Base-by-base conservation (phyloP, 2,113 vertebrate genomes). In the Phalacrocorax pelagicus region DNA sequence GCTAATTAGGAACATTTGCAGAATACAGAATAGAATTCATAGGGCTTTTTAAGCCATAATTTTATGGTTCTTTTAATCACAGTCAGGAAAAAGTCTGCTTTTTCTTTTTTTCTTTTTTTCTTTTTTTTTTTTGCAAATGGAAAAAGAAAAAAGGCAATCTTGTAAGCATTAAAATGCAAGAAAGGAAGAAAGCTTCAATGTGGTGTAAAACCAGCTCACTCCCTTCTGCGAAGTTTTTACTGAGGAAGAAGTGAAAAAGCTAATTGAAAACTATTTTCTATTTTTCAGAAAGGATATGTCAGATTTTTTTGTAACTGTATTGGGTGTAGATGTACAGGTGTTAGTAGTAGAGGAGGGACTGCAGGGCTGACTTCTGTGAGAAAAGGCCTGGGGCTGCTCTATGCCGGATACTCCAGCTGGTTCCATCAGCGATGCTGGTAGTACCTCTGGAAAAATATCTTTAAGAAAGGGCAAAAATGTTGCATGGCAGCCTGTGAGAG, bases 1-100 rank as follows among this genome's bases (percentile, higher is more conserved):
- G 29, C 38, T 93, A 80, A 92, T 86, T 86, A 81, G 82, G 88
- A 86, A 88, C 52, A 77, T 73, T 72, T 86, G 15, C 42, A 90
- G 75, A 94, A 88, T 88, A 73, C 32, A 51, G 36, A 95, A 77
- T 40, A 55, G 63, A 92, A 90, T 26, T 23, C 67, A 92, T 38
- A 38, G 27, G 1, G 10, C 2, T 3, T 2, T 47, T 86, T 47
- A 80, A 82, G 19, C 10, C 27, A 18, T 70, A 62, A 83, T 67
- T 92, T 77, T 55, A 81, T 26, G 23, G 62, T 83, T 67, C 46
- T 88, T 92, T 87, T 90, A 73, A 86, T 77, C 55, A 80, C 27
- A 82, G 67, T 40, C 21, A 77, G 22, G 24, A 65, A 67, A 84
- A 82, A 42, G 20, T 19, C 42, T 77, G 2, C 6, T 74, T 87